Evolutionary conservation across 2,888 invertebrate species (phyloP).

Genomic region (Phlogophora meticulosa): DNA sequence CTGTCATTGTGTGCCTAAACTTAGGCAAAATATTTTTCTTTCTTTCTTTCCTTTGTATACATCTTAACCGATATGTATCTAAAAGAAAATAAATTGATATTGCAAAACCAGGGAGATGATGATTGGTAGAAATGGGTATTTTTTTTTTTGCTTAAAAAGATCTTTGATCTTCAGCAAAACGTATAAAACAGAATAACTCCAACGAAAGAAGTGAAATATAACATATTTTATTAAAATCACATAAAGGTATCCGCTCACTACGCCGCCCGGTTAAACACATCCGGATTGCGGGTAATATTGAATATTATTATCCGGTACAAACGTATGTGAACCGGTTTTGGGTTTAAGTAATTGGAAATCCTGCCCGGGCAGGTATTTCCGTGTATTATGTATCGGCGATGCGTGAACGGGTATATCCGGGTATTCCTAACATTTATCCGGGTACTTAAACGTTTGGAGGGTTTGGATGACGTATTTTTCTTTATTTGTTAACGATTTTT

Average conservation of each 20-base stretch:
- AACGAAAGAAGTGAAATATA: slow-evolving; percentile 23
- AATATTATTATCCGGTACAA: slow-evolving; percentile 68
- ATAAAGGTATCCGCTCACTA: slow-evolving; percentile 45
- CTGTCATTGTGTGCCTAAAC: too few relatives aligned
- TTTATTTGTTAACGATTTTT: slow-evolving; percentile 13
- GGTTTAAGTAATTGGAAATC: slow-evolving; percentile 71
- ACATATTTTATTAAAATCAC: slow-evolving; percentile 39
- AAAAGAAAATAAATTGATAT: too few relatives aligned
- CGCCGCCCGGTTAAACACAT: slow-evolving; percentile 59
- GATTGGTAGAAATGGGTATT: too few relatives aligned
- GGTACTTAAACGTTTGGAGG: slow-evolving; percentile 29
- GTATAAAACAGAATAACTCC: slow-evolving; percentile 3
- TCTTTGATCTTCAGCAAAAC: slow-evolving; percentile 19
- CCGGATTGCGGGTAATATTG: slow-evolving; percentile 64
- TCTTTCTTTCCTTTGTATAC: too few relatives aligned
- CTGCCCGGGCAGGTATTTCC: slow-evolving; percentile 60
- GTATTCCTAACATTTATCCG: slow-evolving; percentile 49
- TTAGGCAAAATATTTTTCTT: too few relatives aligned
- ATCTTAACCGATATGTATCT: too few relatives aligned
- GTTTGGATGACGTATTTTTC: slow-evolving; percentile 22
- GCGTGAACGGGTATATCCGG: slow-evolving; percentile 57
- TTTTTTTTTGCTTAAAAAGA: not conserved
- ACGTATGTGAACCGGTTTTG: slow-evolving; percentile 58
- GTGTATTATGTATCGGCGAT: slow-evolving; percentile 52
- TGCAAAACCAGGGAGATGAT: too few relatives aligned